Base-by-base conservation (phyloP, 2,888 invertebrate species). In the Ctenicera cuprea region DNA sequence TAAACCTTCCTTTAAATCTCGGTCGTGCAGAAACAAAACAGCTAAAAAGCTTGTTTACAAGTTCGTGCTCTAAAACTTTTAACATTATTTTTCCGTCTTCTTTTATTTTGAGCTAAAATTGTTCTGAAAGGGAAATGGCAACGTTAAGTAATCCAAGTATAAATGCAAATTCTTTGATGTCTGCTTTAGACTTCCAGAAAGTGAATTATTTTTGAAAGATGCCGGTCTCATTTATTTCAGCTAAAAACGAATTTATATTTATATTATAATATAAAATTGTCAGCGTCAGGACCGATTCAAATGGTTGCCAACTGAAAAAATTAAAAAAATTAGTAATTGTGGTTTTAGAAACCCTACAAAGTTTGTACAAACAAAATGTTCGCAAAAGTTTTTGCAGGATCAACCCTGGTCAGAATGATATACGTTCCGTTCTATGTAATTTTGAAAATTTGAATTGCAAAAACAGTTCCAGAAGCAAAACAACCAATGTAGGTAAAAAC, bases 111-210 rank as follows among this genome's bases (percentile, higher is more conserved):
- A n/a, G 20, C n/a, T 30, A 54, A 54, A 54, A 54, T 33, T 30
- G 20, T 50, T 22, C 11, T 50, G 30, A 54, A 14, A 33, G 14
- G 12, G 30, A 54, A 54, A 54, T 8, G 52, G 26, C 20, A 54
- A 54, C 14, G 4, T 20, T 30, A 30, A 26, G 14, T 33, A 33
- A 54, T 54, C 54, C 54, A 14, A 54, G 54, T 54, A 54, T 14
- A 54, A 30, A 54, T 54, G 30, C 9, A 54, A 54, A 54, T 54
- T 33, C 48, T 54, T 54, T 54, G 54, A 54, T 54, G 54, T 54
- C 30, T 54, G 48, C 18, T 9, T 33, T 33, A 8, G 16, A 48
- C 48, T 48, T 48, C 8, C 18, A 2, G 20, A 48, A 48, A 48
- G 16, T 3, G 48, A 48, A 48, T 48, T 48, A 48, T 11, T 48